Evolutionary conservation across 1,140 invertebrate species (phyloP).

Genomic region (Macrocentrus cingulum): DNA sequence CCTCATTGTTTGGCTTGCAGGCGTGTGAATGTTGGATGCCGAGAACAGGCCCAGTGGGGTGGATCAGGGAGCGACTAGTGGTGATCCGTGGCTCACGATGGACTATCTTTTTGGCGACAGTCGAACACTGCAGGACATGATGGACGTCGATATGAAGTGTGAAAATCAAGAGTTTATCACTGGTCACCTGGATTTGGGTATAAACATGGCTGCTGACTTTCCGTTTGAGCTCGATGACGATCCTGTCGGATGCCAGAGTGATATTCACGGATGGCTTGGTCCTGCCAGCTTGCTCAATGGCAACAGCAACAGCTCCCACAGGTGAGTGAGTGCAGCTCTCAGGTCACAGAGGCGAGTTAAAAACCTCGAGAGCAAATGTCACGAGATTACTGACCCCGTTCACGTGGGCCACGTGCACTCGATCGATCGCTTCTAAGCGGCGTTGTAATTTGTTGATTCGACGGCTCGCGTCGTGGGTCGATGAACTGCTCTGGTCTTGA

Average conservation of each 20-base stretch:
- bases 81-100: constrained; percentile 59
- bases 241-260: constrained; percentile 60
- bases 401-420: constrained; percentile 18
- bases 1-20: constrained; percentile 35
- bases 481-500: constrained; percentile 28
- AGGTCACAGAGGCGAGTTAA: neutral
- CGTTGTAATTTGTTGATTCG: constrained; percentile 28
- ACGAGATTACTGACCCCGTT: constrained; percentile 30
- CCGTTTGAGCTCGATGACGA: constrained; percentile 69
- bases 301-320: constrained; percentile 54
- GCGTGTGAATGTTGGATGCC: constrained; percentile 57
- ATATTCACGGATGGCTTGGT: constrained; percentile 61
- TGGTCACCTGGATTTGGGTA: constrained; percentile 57
- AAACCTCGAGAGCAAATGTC: neutral
- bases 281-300: constrained; percentile 63
- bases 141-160: constrained; percentile 79
- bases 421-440: constrained; percentile 33
- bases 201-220: constrained; percentile 68
- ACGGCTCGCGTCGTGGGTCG: constrained; percentile 24
- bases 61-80: constrained; percentile 54
- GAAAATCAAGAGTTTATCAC: constrained; percentile 77
- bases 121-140: constrained; percentile 73
- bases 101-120: constrained; percentile 62
- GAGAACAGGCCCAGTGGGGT: constrained; percentile 54
- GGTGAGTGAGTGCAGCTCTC: constrained; percentile 35